These are phyloP conservation scores for Odontamblyopus lacepedii DNA, from an alignment of 2,797 vertebrate species.

Conservation along the genomic window DNA sequence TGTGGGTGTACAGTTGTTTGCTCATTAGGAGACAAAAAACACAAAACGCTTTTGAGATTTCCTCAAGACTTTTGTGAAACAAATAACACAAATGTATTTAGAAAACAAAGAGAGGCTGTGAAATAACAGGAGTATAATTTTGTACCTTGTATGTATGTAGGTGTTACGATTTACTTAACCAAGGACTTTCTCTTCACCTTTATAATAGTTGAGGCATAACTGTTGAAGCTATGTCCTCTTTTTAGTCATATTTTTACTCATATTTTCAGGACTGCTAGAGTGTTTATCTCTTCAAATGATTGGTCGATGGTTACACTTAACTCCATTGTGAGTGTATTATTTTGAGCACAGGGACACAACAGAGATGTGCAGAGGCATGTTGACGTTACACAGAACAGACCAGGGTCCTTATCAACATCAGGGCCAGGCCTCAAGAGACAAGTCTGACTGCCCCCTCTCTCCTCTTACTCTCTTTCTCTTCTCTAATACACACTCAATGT, in stretches of 20 bases:
- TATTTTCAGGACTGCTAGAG: too few species aligned
- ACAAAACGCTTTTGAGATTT: background rate
- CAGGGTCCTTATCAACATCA: constrained; percentile 50
- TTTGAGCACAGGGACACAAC: constrained; percentile 18
- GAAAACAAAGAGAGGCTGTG: too few species aligned
- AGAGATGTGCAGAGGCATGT: constrained; percentile 47
- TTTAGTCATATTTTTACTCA: too few species aligned
- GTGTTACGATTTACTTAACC: background rate
- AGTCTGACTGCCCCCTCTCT: constrained; percentile 6
- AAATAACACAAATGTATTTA: background rate
- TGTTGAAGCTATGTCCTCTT: too few species aligned
- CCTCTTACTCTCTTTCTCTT: background rate
- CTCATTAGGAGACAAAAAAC: constrained; percentile 1
- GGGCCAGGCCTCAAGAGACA: constrained; percentile 24
- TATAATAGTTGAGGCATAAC: too few species aligned
- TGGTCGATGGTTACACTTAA: background rate
- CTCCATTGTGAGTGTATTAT: constrained; percentile 5
- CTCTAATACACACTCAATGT: background rate
- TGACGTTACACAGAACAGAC: constrained; percentile 54
- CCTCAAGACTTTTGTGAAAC: background rate
- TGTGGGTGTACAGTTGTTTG: constrained; percentile 12
- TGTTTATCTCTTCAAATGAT: too few species aligned
- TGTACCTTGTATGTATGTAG: background rate
- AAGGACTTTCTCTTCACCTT: too few species aligned
- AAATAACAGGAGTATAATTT: background rate